These are phyloP conservation scores for Folsomia candida DNA, from an alignment of 2,888 invertebrate species.

Conservation along the genomic window DNA sequence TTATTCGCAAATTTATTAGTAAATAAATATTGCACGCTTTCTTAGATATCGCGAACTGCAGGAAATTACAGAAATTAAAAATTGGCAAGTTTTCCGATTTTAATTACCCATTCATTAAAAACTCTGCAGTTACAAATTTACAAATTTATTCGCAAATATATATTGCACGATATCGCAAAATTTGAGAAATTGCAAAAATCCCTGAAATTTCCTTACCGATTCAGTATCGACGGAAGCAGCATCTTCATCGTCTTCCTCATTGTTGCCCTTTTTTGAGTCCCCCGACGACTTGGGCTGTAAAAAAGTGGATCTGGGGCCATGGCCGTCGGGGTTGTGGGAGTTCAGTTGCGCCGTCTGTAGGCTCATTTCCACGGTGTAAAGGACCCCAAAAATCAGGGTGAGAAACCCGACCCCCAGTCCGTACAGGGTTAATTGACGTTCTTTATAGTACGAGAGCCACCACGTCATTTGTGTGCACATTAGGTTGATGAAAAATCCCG, in stretches of 20 bases:
- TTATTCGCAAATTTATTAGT: too few species aligned
- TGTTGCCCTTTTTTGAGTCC: neutral
- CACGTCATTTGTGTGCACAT: constrained; percentile 9
- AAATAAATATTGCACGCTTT: too few species aligned
- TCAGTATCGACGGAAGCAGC: too few species aligned
- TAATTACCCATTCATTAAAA: too few species aligned
- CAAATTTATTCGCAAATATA: too few species aligned
- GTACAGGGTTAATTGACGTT: constrained; percentile 8
- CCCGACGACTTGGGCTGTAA: neutral
- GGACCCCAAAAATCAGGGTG: constrained; percentile 5
- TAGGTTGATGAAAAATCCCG: constrained; percentile 7
- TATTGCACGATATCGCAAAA: too few species aligned
- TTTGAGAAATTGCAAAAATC: neutral
- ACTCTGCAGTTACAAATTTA: too few species aligned
- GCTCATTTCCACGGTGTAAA: constrained; percentile 14
- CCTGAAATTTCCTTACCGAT: neutral
- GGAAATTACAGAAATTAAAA: too few species aligned
- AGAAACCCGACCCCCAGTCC: constrained; percentile 13
- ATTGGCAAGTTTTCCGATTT: too few species aligned
- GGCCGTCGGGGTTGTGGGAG: constrained; percentile 5
- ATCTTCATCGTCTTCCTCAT: constrained; percentile 1
- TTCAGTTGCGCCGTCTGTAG: constrained; percentile 8
- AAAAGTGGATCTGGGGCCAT: neutral
- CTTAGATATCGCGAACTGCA: too few species aligned
- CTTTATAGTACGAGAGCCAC: constrained; percentile 13